Conservation (phyloP, 2,113 vertebrate genomes). For the Callorhinus ursinus region DNA sequence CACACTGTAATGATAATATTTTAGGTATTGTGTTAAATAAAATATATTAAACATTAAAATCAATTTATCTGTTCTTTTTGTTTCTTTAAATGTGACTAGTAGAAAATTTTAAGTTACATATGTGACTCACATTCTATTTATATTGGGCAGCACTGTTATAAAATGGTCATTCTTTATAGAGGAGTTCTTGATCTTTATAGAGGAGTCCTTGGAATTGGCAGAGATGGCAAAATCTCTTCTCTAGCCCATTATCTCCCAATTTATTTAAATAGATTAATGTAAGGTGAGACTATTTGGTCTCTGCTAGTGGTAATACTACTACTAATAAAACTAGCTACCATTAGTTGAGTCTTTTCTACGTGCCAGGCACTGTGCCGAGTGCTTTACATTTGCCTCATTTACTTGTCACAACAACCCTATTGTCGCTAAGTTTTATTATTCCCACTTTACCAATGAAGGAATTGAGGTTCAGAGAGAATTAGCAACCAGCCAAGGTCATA, state of each 20-base stretch:
- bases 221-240: background rate
- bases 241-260: background rate
- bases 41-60: background rate
- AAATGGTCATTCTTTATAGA: constrained; percentile 27
- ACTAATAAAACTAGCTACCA: constrained; percentile 24
- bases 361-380: background rate
- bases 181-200: background rate
- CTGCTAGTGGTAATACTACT: constrained; percentile 14
- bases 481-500: background rate
- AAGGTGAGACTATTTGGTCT: constrained; percentile 29
- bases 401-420: constrained; percentile 55
- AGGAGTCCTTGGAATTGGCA: background rate
- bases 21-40: background rate
- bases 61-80: background rate
- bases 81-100: background rate
- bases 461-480: constrained; percentile 22
- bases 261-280: constrained; percentile 50
- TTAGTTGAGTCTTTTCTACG: constrained; percentile 35
- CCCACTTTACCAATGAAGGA: constrained; percentile 29
- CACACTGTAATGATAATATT: background rate
- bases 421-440: constrained; percentile 49
- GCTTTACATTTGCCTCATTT: constrained; percentile 53
- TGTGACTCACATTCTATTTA: background rate
- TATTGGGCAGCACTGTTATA: background rate
- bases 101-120: background rate